phyloP scores from a whole-genome alignment of 2,113 vertebrate species.

The Pelodiscus sinensis region DNA sequence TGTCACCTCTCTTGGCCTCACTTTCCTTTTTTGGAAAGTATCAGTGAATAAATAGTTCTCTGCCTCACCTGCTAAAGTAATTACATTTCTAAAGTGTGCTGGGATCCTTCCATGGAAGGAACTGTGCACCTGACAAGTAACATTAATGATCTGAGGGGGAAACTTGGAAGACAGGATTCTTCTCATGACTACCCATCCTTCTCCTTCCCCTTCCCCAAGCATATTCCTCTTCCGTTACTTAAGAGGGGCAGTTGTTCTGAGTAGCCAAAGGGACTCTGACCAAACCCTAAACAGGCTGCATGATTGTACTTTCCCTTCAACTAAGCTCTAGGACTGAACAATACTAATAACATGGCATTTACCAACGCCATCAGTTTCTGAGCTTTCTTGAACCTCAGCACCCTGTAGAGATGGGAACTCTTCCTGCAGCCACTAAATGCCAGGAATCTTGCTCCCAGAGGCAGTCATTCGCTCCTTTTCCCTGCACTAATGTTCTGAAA shows the following conservation, averaged over 20 bases:
- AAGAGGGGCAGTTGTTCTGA: background rate
- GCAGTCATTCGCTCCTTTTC: background rate
- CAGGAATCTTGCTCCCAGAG: constrained; percentile 22
- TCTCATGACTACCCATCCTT: fast-evolving
- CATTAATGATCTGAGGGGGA: background rate
- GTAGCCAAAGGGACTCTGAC: background rate
- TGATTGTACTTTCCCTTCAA: background rate
- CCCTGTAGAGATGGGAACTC: background rate
- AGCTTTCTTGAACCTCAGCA: background rate
- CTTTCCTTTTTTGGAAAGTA: background rate
- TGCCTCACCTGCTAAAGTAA: background rate
- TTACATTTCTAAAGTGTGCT: background rate
- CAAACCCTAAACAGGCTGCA: background rate
- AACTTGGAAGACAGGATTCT: background rate
- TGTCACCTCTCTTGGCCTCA: background rate
- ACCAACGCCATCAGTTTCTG: background rate
- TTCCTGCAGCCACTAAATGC: background rate
- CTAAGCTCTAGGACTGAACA: background rate
- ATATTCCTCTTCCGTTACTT: background rate
- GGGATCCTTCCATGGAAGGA: background rate
- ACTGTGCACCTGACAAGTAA: background rate
- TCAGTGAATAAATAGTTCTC: background rate
- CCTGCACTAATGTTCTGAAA: constrained; percentile 13
- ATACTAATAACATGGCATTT: background rate
- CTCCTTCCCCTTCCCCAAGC: fast-evolving